Percentiles rank a stretch among this genome's conserved stretches.
These are phyloP conservation scores for Aphyosemion australe DNA, from an alignment of 2,113 vertebrate genomes.

Conservation along the genomic window DNA sequence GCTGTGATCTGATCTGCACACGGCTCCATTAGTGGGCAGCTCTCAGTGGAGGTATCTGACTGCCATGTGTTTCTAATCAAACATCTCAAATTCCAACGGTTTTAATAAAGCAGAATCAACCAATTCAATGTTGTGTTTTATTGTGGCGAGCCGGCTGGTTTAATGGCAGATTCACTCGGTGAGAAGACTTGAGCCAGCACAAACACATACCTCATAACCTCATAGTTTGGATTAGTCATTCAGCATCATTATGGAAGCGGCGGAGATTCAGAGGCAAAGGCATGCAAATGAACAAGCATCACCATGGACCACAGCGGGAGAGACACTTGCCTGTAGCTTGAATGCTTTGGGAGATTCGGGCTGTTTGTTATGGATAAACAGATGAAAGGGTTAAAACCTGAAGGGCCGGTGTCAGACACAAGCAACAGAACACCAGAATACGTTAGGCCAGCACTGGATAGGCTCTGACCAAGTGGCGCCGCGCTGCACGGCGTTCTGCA, in stretches of 20 bases:
- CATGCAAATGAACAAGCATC: slow-evolving; percentile 55
- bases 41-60: slow-evolving; percentile 22
- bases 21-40: neutral
- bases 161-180: slow-evolving; percentile 39
- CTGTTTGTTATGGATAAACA: slow-evolving; percentile 91
- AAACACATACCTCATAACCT: slow-evolving; percentile 63
- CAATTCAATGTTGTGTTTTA: slow-evolving; percentile 47
- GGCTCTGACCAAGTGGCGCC: slow-evolving; percentile 4
- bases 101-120: slow-evolving; percentile 35
- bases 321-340: slow-evolving; percentile 94
- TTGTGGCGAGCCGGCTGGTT: slow-evolving; percentile 27
- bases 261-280: slow-evolving; percentile 51
- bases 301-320: slow-evolving; percentile 57
- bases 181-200: slow-evolving; percentile 43
- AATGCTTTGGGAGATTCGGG: slow-evolving; percentile 92
- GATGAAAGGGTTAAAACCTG: slow-evolving; percentile 82
- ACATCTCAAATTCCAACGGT: neutral
- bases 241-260: slow-evolving; percentile 41
- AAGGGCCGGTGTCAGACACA: slow-evolving; percentile 53
- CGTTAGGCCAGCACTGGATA: slow-evolving; percentile 6
- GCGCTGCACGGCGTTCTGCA: slow-evolving; percentile 19
- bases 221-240: slow-evolving; percentile 45
- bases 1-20: slow-evolving; percentile 25
- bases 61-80: slow-evolving; percentile 27
- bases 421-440: slow-evolving; percentile 43